A percentile compares a stretch with the other conserved stretches of the same genome.
These are phyloP conservation scores for Pseudorectes ferrugineus DNA, from an alignment of 2,113 vertebrate species.

Conservation along the genomic window DNA sequence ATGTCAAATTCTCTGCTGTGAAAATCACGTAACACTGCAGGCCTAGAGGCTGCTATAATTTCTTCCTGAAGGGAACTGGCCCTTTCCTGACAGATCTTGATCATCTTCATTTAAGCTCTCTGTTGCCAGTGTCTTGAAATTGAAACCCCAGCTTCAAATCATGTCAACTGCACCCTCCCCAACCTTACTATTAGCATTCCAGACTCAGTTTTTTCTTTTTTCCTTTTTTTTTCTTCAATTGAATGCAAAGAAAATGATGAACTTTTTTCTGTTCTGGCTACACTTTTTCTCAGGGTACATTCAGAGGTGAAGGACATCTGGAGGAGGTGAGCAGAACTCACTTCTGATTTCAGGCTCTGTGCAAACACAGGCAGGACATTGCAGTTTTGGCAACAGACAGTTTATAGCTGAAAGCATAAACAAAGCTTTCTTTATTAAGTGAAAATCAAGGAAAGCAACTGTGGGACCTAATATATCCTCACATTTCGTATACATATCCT, in stretches of 20 bases:
- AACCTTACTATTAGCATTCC: not conserved
- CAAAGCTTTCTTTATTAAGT: not conserved
- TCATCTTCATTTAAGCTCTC: not conserved
- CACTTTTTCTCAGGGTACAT: not conserved
- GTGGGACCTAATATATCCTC: not conserved
- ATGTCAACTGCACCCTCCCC: not conserved
- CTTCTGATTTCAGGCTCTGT: not conserved
- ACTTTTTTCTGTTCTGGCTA: not conserved
- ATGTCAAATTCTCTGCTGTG: not conserved
- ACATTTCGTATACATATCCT: not conserved
- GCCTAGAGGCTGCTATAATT: not conserved
- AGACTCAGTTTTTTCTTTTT: rapidly evolving
- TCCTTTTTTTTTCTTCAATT: not conserved
- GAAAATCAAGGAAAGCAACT: not conserved
- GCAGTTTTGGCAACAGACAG: not conserved
- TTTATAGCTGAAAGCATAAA: not conserved
- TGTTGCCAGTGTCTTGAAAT: not conserved
- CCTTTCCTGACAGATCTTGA: not conserved
- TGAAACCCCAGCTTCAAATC: not conserved
- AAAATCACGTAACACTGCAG: not conserved
- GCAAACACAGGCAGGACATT: not conserved
- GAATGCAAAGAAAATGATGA: not conserved
- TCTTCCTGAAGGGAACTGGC: not conserved
- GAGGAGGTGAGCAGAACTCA: not conserved
- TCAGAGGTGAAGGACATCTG: not conserved